Conservation (phyloP, 2,888 invertebrate species). For the Labia minor region DNA sequence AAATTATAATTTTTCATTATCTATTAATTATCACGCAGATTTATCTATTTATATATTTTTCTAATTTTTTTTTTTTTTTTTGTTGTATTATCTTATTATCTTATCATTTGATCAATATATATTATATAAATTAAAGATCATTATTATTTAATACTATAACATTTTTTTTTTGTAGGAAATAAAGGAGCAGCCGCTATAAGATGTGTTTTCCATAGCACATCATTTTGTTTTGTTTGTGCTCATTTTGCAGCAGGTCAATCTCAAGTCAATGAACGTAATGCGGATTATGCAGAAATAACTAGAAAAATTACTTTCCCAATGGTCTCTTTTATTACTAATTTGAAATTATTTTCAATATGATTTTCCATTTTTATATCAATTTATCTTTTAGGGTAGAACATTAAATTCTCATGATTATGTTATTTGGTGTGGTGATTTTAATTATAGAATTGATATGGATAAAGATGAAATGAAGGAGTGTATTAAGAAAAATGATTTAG, state of each 20-base stretch:
- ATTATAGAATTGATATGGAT: slow-evolving; percentile 92
- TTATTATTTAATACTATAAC: background rate
- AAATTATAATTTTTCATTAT: too few relatives aligned
- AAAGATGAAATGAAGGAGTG: slow-evolving; percentile 85
- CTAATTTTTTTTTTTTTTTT: too few relatives aligned
- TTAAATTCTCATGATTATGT: slow-evolving; percentile 94
- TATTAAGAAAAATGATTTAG: slow-evolving; percentile 62
- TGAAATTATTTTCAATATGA: slow-evolving; percentile 1
- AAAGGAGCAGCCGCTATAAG: slow-evolving; percentile 89
- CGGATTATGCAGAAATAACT: slow-evolving; percentile 92
- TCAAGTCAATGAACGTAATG: slow-evolving; percentile 87
- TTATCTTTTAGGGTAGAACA: slow-evolving; percentile 54
- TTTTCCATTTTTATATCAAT: too few relatives aligned
- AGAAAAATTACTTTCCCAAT: slow-evolving; percentile 82
- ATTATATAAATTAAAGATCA: too few relatives aligned
- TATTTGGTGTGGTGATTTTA: slow-evolving; percentile 99
- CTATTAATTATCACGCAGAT: too few relatives aligned
- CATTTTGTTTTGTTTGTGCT: slow-evolving; percentile 94
- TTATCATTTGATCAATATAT: too few relatives aligned
- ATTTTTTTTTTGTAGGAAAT: slow-evolving; percentile 44
- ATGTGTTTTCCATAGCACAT: slow-evolving; percentile 82
- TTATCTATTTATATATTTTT: too few relatives aligned
- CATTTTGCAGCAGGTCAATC: slow-evolving; percentile 99
- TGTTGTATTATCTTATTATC: too few relatives aligned
- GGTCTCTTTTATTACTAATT: slow-evolving; percentile 35